Conservation (phyloP, 1,140 invertebrate genomes). For the Lucilia sericata region DNA sequence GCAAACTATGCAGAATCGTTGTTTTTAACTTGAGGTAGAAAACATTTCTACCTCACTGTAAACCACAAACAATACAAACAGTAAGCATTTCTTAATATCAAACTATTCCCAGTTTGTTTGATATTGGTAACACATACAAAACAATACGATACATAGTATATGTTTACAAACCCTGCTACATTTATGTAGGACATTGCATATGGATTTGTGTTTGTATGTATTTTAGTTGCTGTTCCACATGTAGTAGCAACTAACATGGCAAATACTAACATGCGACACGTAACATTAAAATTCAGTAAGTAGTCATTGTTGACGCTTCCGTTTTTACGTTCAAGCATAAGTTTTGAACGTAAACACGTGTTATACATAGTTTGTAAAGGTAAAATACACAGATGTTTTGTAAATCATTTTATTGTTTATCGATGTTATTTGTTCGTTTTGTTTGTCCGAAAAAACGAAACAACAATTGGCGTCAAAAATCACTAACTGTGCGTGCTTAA, state of each 20-base stretch:
- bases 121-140: not conserved
- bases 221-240: too few relatives aligned
- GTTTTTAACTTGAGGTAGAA: too few relatives aligned
- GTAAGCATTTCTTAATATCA: not conserved
- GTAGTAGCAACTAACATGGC: too few relatives aligned
- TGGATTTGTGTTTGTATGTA: not conserved
- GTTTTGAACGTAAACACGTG: not conserved
- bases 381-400: not conserved
- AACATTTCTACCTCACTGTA: too few relatives aligned
- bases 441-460: not conserved
- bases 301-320: conserved; percentile 34
- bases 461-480: conserved; percentile 43
- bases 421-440: not conserved
- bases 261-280: not conserved
- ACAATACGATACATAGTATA: not conserved
- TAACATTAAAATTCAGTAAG: conserved; percentile 30
- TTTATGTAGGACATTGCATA: not conserved
- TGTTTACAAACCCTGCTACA: not conserved
- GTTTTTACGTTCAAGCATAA: not conserved
- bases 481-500: conserved; percentile 31
- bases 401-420: conserved; percentile 37
- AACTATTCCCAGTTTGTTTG: not conserved
- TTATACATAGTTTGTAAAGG: not conserved
- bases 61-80: too few relatives aligned
- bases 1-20: too few relatives aligned